phyloP scores from a whole-genome alignment of 2,888 invertebrate genomes.

The Cryptus viduatorius region DNA sequence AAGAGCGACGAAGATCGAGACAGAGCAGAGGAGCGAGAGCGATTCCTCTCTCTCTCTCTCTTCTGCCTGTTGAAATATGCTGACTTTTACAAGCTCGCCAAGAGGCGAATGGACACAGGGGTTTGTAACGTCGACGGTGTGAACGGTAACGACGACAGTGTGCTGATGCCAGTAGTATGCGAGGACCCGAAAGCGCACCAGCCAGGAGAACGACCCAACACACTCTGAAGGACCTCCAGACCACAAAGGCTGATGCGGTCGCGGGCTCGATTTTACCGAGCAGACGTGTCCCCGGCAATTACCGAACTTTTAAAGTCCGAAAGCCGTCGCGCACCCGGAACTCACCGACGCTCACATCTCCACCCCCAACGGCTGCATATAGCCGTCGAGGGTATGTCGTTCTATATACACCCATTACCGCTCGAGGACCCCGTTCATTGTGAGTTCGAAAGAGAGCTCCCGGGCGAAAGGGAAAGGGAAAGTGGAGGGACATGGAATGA shows the following conservation, averaged over 20 bases:
- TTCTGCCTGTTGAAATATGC: constrained; percentile 81
- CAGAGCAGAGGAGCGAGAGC: constrained; percentile 23
- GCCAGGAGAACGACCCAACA: constrained; percentile 29
- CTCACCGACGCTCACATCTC: constrained; percentile 58
- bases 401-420: constrained; percentile 16
- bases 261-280: constrained; percentile 82
- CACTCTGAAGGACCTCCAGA: constrained; percentile 73
- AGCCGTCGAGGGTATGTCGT: constrained; percentile 5
- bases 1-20: constrained; percentile 18
- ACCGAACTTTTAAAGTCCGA: constrained; percentile 83
- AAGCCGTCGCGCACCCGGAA: constrained; percentile 72
- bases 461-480: constrained; percentile 34
- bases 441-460: neutral
- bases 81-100: constrained; percentile 82
- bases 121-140: constrained; percentile 33
- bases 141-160: constrained; percentile 38
- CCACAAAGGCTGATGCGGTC: constrained; percentile 83
- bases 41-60: neutral
- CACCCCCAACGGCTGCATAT: constrained; percentile 41
- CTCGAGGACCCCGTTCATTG: constrained; percentile 13
- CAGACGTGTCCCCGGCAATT: constrained; percentile 84
- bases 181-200: constrained; percentile 11
- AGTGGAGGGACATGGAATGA: constrained; percentile 16
- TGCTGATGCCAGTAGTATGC: constrained; percentile 36
- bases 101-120: constrained; percentile 48